These are phyloP conservation scores for Elanoides forficatus DNA, from an alignment of 2,113 vertebrate species.

Conservation along the genomic window DNA sequence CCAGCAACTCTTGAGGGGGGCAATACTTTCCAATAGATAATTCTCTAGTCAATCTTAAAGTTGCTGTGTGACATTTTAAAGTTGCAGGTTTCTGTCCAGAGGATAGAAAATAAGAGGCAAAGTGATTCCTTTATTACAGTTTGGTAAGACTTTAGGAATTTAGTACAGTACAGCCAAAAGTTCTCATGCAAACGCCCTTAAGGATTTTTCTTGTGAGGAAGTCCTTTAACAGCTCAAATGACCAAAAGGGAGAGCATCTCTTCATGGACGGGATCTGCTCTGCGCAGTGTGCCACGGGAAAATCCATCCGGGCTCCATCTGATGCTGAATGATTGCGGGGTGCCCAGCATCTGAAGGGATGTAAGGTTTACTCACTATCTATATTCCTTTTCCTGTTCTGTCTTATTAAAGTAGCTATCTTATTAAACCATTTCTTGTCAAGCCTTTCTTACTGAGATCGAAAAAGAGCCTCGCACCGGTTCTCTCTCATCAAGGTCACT, in stretches of 20 bases:
- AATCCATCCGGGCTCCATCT: rapidly evolving
- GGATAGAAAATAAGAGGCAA: neutral
- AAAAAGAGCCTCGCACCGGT: neutral
- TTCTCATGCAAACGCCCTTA: neutral
- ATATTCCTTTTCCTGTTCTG: neutral
- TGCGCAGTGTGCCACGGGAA: neutral
- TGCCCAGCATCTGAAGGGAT: neutral
- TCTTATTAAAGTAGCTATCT: neutral
- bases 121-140: neutral
- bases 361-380: neutral
- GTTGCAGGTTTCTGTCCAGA: neutral
- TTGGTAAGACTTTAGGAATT: neutral
- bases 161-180: neutral
- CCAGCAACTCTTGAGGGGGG: neutral
- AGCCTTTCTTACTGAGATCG: neutral
- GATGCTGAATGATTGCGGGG: neutral
- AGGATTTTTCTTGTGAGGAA: neutral
- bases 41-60: neutral
- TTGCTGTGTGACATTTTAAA: neutral
- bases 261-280: neutral
- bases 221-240: neutral
- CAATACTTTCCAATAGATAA: neutral
- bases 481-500: neutral
- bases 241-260: neutral
- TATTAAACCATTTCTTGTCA: neutral